Evolutionary conservation across 37 sponge, comb jelly and placozoan species (phyloP), one percentile per base, ranked within the genome.

Genomic region (Oscarella lobularis): DNA sequence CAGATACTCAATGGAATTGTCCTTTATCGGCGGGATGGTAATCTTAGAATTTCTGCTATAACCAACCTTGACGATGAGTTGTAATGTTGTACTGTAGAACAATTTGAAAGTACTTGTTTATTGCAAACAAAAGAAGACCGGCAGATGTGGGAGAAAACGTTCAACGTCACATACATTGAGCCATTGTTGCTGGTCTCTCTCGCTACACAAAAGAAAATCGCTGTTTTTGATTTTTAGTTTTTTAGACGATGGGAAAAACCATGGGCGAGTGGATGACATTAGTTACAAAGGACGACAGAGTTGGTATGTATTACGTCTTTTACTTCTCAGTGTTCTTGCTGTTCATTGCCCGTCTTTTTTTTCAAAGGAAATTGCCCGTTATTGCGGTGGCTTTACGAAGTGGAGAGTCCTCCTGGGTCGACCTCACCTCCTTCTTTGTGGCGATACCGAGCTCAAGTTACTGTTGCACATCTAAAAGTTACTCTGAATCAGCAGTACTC

Each of bases 381-480:
- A 27, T 48, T 48, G 60, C 9, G 60, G 60, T 20, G 20, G 20
- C 14, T 48, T 48, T 48, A 48, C 20, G 60, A 48, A 48, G 14
- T 48, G 60, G 60, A 48, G 60, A 48, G 20, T 48, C 60, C 60
- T 27, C 20, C 60, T 9, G 60, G 14, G 20, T 48, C 60, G 9
- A 9, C 14, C 60, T 48, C 20, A 27, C 20, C 60, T 48, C 20
- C 60, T 48, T 20, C 9, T 9, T 20, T 48, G 9, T 90, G 90
- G 90, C 74, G 66, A 54, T 86, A 81, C 75, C 40, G 82, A 1
- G 40, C 79, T 9, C 73, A 84, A 2, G 80, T 86, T 38, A 82
- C 82, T 0, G 67, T 89, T 40, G 84, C 85, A 32, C 80, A 85
- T 67, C 70, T 89, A 6, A 32, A 37, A 20, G 71, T 74, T 2